A percentile compares a stretch with the other conserved stretches of the same genome.
Conservation (phyloP, 53 echinoderm and acorn worm genomes). For the Crossaster papposus region DNA sequence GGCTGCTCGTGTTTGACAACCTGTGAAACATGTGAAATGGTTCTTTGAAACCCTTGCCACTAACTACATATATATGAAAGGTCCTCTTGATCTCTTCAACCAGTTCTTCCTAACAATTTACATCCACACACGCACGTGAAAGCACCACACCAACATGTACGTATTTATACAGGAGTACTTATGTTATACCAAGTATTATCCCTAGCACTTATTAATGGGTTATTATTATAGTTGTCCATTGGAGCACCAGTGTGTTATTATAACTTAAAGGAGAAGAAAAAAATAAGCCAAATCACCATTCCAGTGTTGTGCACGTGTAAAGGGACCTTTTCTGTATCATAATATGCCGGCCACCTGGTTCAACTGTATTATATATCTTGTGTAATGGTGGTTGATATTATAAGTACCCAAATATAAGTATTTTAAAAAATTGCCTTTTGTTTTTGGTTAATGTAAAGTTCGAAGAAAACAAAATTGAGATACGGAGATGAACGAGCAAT, state of each 20-base stretch:
- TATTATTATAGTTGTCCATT: neutral
- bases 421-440: slow-evolving; percentile 11
- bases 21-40: no score
- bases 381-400: slow-evolving; percentile 49
- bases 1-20: no score
- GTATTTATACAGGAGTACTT: neutral
- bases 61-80: no score
- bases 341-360: slow-evolving; percentile 36
- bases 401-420: slow-evolving; percentile 34
- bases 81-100: neutral
- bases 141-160: neutral
- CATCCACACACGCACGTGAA: slow-evolving; percentile 6
- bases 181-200: slow-evolving; percentile 14
- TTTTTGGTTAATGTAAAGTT: neutral
- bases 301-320: slow-evolving; percentile 53
- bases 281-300: slow-evolving; percentile 28
- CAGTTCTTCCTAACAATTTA: neutral
- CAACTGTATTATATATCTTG: slow-evolving; percentile 59
- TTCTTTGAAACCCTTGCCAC: no score
- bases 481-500: neutral
- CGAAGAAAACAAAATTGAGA: slow-evolving; percentile 6
- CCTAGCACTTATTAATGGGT: slow-evolving; percentile 8
- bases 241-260: slow-evolving; percentile 27
- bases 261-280: slow-evolving; percentile 39
- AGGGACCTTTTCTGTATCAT: slow-evolving; percentile 46